Evolutionary conservation across 2,888 invertebrate species (phyloP).

Genomic region (Limnephilus lunatus): DNA sequence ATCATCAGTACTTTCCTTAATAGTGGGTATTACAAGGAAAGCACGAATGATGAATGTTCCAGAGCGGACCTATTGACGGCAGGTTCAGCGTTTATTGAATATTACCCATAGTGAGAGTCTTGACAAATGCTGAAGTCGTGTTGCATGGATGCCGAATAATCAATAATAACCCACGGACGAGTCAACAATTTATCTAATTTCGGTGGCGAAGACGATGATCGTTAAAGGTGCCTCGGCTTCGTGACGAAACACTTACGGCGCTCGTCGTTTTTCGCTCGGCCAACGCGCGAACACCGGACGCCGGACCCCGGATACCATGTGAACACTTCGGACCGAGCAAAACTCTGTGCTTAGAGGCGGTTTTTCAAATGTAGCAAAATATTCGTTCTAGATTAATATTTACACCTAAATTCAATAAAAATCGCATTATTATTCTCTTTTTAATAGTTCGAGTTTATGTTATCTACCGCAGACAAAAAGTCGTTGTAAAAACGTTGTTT

Average conservation of each 20-base stretch:
- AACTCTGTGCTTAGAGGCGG: background rate
- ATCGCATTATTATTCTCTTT: too few relatives aligned
- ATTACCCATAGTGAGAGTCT: constrained; percentile 52
- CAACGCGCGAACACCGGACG: constrained; percentile 5
- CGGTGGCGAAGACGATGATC: constrained; percentile 59
- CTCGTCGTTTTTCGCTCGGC: background rate
- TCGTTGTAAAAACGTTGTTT: too few relatives aligned
- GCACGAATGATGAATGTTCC: constrained; percentile 31
- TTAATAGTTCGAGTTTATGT: too few relatives aligned
- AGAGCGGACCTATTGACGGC: constrained; percentile 35
- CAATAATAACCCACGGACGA: constrained; percentile 59
- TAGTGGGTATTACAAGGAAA: constrained; percentile 4
- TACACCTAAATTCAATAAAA: too few relatives aligned
- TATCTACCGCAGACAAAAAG: too few relatives aligned
- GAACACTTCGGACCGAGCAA: constrained; percentile 35
- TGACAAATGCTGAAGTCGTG: constrained; percentile 63
- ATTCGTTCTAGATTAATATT: background rate
- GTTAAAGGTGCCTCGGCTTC: constrained; percentile 49
- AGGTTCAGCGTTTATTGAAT: constrained; percentile 49
- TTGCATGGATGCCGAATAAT: constrained; percentile 58
- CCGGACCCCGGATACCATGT: constrained; percentile 20
- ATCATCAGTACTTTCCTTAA: background rate
- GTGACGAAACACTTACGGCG: constrained; percentile 58
- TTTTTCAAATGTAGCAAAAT: constrained; percentile 6
- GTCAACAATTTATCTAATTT: constrained; percentile 55